Evolutionary conservation across 2,888 invertebrate genomes (phyloP).

Genomic region (Gnatocerus cornutus): DNA sequence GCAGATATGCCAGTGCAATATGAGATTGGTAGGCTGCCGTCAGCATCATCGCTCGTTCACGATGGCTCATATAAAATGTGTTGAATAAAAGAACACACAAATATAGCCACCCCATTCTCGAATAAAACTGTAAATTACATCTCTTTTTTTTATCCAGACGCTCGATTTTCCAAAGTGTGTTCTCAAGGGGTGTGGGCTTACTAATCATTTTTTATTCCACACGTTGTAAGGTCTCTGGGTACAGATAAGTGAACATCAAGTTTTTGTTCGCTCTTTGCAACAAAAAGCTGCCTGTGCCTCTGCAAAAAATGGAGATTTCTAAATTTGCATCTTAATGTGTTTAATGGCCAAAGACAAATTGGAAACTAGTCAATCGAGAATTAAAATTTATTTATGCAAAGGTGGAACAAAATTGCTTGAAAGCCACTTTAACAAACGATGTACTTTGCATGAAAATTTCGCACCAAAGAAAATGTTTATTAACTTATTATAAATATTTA

Average conservation of each 20-base stretch:
- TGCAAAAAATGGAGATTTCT: slow-evolving; percentile 8
- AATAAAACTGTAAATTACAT: slow-evolving; percentile 55
- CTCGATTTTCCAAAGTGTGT: slow-evolving; percentile 32
- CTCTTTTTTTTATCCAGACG: slow-evolving; percentile 41
- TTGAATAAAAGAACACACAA: slow-evolving; percentile 58
- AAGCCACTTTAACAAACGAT: not conserved
- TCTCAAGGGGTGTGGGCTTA: slow-evolving; percentile 17
- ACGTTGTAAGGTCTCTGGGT: slow-evolving; percentile 14
- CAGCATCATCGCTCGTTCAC: slow-evolving; percentile 52
- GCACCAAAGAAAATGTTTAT: not conserved
- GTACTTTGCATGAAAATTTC: slow-evolving; percentile 4
- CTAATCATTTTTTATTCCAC: slow-evolving; percentile 34
- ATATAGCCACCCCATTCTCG: slow-evolving; percentile 50
- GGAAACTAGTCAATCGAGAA: slow-evolving; percentile 12
- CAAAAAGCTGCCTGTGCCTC: not conserved
- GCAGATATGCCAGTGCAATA: slow-evolving; percentile 52
- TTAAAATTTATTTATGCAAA: slow-evolving; percentile 11
- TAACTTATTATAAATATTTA: not conserved
- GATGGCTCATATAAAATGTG: slow-evolving; percentile 56
- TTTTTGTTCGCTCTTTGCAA: not conserved
- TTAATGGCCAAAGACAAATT: slow-evolving; percentile 9
- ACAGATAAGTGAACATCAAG: slow-evolving; percentile 28
- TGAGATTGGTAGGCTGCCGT: slow-evolving; percentile 51
- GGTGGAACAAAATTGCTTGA: no score
- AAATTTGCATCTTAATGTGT: slow-evolving; percentile 12